A percentile compares a stretch with the other conserved stretches of the same genome.
phyloP scores from a whole-genome alignment of 2,797 vertebrate species.

The Tenualosa thibaudeaui region DNA sequence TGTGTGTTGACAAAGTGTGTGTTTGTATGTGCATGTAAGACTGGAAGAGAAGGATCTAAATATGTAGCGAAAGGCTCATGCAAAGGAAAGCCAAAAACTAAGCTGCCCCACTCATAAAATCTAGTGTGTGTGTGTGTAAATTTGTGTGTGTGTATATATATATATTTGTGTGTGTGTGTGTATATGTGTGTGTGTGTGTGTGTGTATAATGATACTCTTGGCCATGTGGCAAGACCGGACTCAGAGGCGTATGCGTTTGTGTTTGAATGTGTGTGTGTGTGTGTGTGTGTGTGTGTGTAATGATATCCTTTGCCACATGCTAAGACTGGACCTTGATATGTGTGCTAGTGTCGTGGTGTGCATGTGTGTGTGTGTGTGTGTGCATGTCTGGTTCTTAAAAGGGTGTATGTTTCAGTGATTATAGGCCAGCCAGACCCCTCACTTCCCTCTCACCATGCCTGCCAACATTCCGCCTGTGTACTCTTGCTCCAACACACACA shows the following conservation, averaged over 20 bases:
- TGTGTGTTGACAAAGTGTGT: not conserved
- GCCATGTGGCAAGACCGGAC: not conserved
- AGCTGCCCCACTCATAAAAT: not conserved
- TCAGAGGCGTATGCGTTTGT: not conserved
- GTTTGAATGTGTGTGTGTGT: conserved; percentile 24
- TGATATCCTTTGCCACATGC: conserved; percentile 38
- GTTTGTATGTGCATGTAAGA: not conserved
- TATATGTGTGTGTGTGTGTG: conserved; percentile 28
- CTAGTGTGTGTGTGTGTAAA: not conserved
- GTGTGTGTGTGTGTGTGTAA: conserved; percentile 28
- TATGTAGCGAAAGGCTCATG: not conserved
- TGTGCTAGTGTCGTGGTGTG: not conserved
- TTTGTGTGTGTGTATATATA: conserved; percentile 26
- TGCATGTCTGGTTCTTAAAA: not conserved
- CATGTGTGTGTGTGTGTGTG: not conserved
- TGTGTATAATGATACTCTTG: not conserved
- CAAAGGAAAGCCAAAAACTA: not conserved
- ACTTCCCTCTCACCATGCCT: conserved; percentile 37
- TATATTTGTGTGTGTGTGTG: not conserved
- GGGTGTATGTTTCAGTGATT: conserved; percentile 41
- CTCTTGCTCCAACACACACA: not conserved
- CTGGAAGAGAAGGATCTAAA: not conserved
- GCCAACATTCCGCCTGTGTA: conserved; percentile 39
- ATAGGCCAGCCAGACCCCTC: conserved; percentile 39
- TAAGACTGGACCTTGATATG: conserved; percentile 33